A percentile compares a stretch with the other conserved stretches of the same genome.
phyloP scores from a whole-genome alignment of 2,888 invertebrate genomes.

The Tachina lurida region DNA sequence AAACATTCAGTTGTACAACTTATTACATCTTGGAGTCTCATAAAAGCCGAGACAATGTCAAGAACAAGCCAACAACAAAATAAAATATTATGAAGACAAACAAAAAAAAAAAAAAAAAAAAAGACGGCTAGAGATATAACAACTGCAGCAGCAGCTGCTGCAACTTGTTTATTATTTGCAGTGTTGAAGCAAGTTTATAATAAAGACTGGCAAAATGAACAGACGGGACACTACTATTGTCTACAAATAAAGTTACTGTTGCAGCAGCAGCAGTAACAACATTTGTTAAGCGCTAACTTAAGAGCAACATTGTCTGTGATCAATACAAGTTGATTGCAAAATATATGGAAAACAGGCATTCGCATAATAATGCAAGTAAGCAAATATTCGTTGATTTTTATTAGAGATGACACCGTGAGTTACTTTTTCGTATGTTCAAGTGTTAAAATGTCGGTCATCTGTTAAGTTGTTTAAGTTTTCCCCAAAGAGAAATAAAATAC shows the following conservation, averaged over 20 bases:
- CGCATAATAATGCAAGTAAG: neutral
- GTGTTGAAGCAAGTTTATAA: slow-evolving; percentile 19
- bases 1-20: slow-evolving; percentile 24
- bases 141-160: slow-evolving; percentile 1
- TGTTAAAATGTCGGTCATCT: too few species aligned
- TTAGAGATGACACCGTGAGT: neutral
- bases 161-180: neutral
- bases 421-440: too few species aligned
- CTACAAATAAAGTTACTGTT: neutral
- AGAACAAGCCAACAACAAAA: slow-evolving; percentile 64
- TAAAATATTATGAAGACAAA: slow-evolving; percentile 52
- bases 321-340: slow-evolving; percentile 32
- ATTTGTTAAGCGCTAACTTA: neutral
- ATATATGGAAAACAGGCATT: neutral
- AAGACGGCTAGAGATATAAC: slow-evolving; percentile 4
- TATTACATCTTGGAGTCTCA: slow-evolving; percentile 46
- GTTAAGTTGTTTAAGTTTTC: too few species aligned
- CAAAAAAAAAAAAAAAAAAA: neutral
- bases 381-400: slow-evolving; percentile 39
- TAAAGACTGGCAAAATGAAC: neutral
- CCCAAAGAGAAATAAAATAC: too few species aligned
- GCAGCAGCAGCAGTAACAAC: slow-evolving; percentile 10
- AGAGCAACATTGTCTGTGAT: slow-evolving; percentile 40
- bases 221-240: neutral
- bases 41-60: slow-evolving; percentile 66